Conservation (phyloP, 2,888 invertebrate species). For the Monochamus alternatus region DNA sequence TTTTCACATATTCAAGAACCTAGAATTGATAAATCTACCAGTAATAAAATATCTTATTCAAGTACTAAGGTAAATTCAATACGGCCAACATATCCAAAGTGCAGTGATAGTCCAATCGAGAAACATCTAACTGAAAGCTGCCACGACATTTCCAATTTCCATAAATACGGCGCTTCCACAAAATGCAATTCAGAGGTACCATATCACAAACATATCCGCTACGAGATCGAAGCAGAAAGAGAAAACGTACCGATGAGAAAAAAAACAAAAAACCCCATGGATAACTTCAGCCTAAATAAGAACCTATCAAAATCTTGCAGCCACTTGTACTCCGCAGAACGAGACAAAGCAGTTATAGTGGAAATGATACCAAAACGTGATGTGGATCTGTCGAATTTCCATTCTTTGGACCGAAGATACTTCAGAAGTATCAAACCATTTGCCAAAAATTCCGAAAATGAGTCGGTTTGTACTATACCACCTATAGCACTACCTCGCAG, state of each 20-base stretch:
- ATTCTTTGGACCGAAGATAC: constrained; percentile 57
- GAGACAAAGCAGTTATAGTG: constrained; percentile 64
- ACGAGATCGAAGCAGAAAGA: constrained; percentile 65
- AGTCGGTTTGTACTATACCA: constrained; percentile 40
- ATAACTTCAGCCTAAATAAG: constrained; percentile 48
- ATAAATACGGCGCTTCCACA: constrained; percentile 57
- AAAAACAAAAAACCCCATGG: constrained; percentile 8
- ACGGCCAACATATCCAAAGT: constrained; percentile 28
- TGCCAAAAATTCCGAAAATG: background rate
- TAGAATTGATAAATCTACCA: constrained; percentile 12
- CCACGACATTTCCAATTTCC: constrained; percentile 65
- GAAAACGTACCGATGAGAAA: constrained; percentile 47
- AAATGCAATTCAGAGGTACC: constrained; percentile 63
- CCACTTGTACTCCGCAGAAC: constrained; percentile 56
- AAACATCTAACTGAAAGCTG: constrained; percentile 68
- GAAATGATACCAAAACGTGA: constrained; percentile 66
- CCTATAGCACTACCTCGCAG: constrained; percentile 75
- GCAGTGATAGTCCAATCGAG: constrained; percentile 61
- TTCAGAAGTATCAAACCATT: constrained; percentile 28
- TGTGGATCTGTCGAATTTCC: constrained; percentile 50
- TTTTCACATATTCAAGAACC: constrained; percentile 55
- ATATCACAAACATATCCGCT: constrained; percentile 70
- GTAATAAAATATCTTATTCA: background rate
- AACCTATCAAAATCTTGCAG: constrained; percentile 64
- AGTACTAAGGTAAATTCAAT: constrained; percentile 5